Evolutionary conservation across 2,888 invertebrate genomes (phyloP).

Genomic region (Junonia oenone): DNA sequence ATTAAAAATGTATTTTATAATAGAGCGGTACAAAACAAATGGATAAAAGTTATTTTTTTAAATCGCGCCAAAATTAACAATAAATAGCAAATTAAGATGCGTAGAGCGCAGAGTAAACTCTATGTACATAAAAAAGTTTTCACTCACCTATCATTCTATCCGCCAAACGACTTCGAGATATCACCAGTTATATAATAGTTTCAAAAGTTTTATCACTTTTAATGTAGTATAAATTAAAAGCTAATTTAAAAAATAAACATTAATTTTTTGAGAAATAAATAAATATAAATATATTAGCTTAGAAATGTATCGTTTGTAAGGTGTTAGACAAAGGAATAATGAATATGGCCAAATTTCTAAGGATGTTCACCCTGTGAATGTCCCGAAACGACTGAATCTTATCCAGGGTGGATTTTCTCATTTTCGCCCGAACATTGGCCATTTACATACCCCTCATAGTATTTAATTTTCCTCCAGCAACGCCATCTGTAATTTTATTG

Average conservation of each 20-base stretch:
- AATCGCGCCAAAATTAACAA: no score
- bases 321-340: conserved; percentile 19
- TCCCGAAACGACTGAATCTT: conserved; percentile 66
- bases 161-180: conserved; percentile 47
- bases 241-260: neutral
- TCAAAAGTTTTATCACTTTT: conserved; percentile 49
- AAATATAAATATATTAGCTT: neutral
- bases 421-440: conserved; percentile 40
- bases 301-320: conserved; percentile 9
- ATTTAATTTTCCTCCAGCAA: conserved; percentile 24
- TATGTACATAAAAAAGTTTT: conserved; percentile 26
- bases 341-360: conserved; percentile 25
- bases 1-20: no score
- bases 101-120: no score
- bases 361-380: conserved; percentile 55
- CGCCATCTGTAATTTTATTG: conserved; percentile 38
- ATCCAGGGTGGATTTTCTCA: conserved; percentile 64
- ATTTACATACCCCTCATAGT: conserved; percentile 17
- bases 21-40: no score
- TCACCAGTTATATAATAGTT: conserved; percentile 54
- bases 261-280: conserved; percentile 4
- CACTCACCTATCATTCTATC: conserved; percentile 70
- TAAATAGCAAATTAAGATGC: no score
- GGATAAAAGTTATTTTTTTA: no score
- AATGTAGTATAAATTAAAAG: neutral